A percentile compares a stretch with the other conserved stretches of the same genome.
phyloP scores from a whole-genome alignment of 2,797 vertebrate genomes.

The Macroramphosus scolopax region DNA sequence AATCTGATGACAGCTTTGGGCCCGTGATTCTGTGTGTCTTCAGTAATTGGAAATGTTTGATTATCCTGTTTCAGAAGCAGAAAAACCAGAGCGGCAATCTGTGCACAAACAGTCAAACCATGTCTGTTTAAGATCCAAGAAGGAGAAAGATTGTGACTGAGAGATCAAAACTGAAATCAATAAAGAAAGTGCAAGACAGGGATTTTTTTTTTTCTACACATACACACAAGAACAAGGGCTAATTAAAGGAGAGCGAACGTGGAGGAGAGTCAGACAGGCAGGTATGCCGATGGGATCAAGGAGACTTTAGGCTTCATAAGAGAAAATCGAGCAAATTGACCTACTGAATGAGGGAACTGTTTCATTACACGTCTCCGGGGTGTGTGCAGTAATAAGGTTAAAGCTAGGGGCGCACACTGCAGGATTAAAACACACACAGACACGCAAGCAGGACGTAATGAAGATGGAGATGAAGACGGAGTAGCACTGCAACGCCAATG shows the following conservation, averaged over 20 bases:
- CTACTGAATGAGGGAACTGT: slow-evolving; percentile 69
- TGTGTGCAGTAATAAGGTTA: slow-evolving; percentile 69
- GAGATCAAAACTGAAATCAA: slow-evolving; percentile 61
- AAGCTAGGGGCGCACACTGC: slow-evolving; percentile 45
- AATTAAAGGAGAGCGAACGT: slow-evolving; percentile 57
- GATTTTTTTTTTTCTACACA: slow-evolving; percentile 18
- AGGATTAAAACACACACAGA: slow-evolving; percentile 53
- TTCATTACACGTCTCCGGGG: slow-evolving; percentile 69
- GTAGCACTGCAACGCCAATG: slow-evolving; percentile 23
- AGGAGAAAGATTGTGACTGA: slow-evolving; percentile 48
- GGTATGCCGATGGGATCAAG: slow-evolving; percentile 55
- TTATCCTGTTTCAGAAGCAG: slow-evolving; percentile 53
- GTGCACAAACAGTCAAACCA: slow-evolving; percentile 49
- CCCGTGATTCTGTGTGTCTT: slow-evolving; percentile 44
- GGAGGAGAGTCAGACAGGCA: slow-evolving; percentile 47
- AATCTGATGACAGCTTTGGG: slow-evolving; percentile 56
- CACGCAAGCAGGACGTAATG: slow-evolving; percentile 6
- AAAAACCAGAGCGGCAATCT: slow-evolving; percentile 54
- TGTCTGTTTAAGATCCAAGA: slow-evolving; percentile 37
- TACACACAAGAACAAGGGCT: slow-evolving; percentile 30
- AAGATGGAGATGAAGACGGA: slow-evolving; percentile 34
- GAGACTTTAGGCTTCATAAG: slow-evolving; percentile 69
- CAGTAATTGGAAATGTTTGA: slow-evolving; percentile 67
- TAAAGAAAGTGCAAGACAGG: slow-evolving; percentile 33
- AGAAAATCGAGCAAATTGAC: slow-evolving; percentile 69